Conservation (phyloP, 1,140 invertebrate genomes). For the Dendrolimus kikuchii region DNA sequence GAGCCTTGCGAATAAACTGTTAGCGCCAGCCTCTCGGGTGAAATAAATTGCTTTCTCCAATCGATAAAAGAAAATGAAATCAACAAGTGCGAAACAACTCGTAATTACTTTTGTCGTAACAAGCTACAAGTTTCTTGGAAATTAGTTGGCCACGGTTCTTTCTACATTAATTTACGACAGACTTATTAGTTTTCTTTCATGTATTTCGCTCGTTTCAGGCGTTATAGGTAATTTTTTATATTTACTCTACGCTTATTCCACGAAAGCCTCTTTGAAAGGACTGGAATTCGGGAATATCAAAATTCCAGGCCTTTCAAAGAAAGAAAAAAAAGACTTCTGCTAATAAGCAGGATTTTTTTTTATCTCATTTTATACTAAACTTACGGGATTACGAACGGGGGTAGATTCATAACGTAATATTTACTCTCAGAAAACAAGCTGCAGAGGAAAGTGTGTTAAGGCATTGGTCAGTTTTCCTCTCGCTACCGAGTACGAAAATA, state of each 20-base stretch:
- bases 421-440: neutral
- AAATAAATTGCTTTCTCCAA: conserved; percentile 22
- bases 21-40: conserved; percentile 13
- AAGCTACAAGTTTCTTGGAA: conserved; percentile 8
- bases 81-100: conserved; percentile 24
- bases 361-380: too few species aligned
- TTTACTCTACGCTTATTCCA: too few species aligned
- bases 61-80: conserved; percentile 18
- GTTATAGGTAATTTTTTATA: too few species aligned
- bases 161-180: conserved; percentile 2
- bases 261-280: too few species aligned
- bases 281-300: too few species aligned
- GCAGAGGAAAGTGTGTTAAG: conserved; percentile 21
- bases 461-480: conserved; percentile 43
- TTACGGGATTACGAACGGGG: too few species aligned
- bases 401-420: too few species aligned
- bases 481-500: conserved; percentile 32
- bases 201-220: too few species aligned
- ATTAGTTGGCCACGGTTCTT: conserved; percentile 7
- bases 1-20: conserved; percentile 14
- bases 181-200: too few species aligned
- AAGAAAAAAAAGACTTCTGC: too few species aligned
- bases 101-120: conserved; percentile 19
- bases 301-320: too few species aligned
- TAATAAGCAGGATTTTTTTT: too few species aligned